Evolutionary conservation across 2,888 invertebrate genomes (phyloP), one percentile per base, ranked within the genome.

Genomic region (Stenoptilia bipunctidactyla): DNA sequence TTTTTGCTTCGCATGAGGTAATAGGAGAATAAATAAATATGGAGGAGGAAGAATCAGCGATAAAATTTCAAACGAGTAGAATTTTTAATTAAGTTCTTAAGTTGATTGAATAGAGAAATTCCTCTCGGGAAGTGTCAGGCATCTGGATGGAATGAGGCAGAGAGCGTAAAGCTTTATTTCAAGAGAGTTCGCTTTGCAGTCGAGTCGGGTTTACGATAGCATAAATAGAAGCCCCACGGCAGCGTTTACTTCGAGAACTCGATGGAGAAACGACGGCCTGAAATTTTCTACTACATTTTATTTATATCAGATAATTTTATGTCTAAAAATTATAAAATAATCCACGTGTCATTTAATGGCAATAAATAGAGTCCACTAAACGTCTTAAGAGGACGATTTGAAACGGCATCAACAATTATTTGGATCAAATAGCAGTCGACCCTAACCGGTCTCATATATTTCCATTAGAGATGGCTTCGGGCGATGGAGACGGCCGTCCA

Each of bases 211-310:
- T 68, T 61, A 63, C 58, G 67, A 66, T 63, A 61, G 65, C 62
- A 72, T 69, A 71, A 72, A 70, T 67, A 66, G 60, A 58, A 62
- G 52, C 46, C 45, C 49, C 48, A 56, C 58, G 50, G 55, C 53
- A 52, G 59, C 56, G 53, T 66, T 64, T 61, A 59, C 61, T 62
- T 60, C 53, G 53, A 64, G 55, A 20, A 54, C 47, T 47, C 51
- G 47, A 55, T 55, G 59, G 61, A 61, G 64, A 67, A 67, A 66
- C 61, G 64, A 66, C 61, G n/a, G n/a, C n/a, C n/a, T n/a, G n/a
- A n/a, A n/a, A n/a, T n/a, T n/a, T n/a, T n/a, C n/a, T n/a, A n/a
- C n/a, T n/a, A n/a, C n/a, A n/a, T n/a, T n/a, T n/a, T n/a, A n/a
- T n/a, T n/a, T n/a, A n/a, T n/a, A n/a, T n/a, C n/a, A n/a, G n/a